Conservation (phyloP, 1,140 invertebrate genomes). For the Drosophila bifasciata region DNA sequence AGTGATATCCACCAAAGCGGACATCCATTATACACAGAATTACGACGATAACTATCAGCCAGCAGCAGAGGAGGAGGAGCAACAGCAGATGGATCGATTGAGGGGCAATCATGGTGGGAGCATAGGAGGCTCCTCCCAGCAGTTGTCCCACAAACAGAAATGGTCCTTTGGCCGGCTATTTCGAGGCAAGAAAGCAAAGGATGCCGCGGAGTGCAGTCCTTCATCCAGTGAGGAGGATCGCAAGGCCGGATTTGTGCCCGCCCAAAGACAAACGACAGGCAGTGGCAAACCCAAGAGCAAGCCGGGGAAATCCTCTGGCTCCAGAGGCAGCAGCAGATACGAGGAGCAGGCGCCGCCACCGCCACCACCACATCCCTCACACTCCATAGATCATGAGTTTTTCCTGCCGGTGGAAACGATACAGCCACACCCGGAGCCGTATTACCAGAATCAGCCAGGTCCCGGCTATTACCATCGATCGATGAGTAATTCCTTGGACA, state of each 20-base stretch:
- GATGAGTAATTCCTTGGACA: slow-evolving; percentile 76
- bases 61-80: slow-evolving; percentile 12
- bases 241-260: slow-evolving; percentile 84
- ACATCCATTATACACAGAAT: slow-evolving; percentile 17
- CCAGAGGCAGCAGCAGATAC: slow-evolving; percentile 84
- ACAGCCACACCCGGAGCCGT: slow-evolving; percentile 84
- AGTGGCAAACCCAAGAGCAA: slow-evolving; percentile 57
- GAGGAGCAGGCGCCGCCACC: slow-evolving; percentile 66
- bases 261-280: slow-evolving; percentile 52
- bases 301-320: slow-evolving; percentile 79
- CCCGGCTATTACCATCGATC: slow-evolving; percentile 83
- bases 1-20: slow-evolving; percentile 45
- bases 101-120: slow-evolving; percentile 51
- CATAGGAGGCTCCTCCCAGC: slow-evolving; percentile 58
- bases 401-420: slow-evolving; percentile 85
- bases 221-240: slow-evolving; percentile 87
- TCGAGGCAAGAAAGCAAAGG: slow-evolving; percentile 86
- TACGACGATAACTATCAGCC: background rate
- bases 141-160: slow-evolving; percentile 86
- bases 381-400: slow-evolving; percentile 84
- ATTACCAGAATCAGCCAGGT: slow-evolving; percentile 81
- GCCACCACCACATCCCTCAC: slow-evolving; percentile 15
- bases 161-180: slow-evolving; percentile 90
- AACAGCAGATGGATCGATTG: slow-evolving; percentile 67
- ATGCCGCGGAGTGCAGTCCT: slow-evolving; percentile 85